Percentiles rank a stretch among this genome's conserved stretches.
These are phyloP conservation scores for Amazona vittata DNA, from an alignment of 2,113 vertebrate species.

Conservation along the genomic window DNA sequence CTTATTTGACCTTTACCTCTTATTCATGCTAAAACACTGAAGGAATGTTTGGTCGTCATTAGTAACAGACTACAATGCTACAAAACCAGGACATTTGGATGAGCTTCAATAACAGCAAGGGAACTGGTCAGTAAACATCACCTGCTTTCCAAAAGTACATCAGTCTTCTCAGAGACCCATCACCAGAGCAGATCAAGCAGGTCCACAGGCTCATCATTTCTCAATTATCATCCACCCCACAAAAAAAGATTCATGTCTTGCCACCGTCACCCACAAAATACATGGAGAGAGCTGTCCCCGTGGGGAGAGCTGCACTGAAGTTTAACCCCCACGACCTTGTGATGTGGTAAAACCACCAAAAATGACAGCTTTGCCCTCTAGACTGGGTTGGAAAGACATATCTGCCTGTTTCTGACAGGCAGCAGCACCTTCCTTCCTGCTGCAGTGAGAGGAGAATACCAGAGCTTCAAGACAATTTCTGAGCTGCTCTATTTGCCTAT, in stretches of 20 bases:
- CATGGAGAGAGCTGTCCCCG: neutral
- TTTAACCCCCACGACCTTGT: neutral
- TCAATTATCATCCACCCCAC: fast-evolving
- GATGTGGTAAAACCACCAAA: neutral
- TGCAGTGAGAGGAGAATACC: fast-evolving
- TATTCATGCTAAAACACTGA: neutral
- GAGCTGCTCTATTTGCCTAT: neutral
- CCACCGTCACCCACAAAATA: neutral
- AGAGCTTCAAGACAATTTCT: neutral
- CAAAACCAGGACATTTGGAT: neutral
- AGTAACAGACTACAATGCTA: neutral
- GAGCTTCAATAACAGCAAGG: neutral
- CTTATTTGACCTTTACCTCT: neutral
- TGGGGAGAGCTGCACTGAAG: neutral
- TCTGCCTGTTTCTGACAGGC: neutral
- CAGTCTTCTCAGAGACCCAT: neutral
- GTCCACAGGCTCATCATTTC: neutral
- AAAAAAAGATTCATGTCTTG: neutral
- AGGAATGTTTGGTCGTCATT: neutral
- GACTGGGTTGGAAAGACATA: neutral
- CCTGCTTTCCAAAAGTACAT: neutral
- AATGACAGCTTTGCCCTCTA: neutral
- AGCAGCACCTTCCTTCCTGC: neutral
- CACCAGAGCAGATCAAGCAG: neutral
- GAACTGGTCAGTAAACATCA: neutral